Evolutionary conservation across 2,797 vertebrate genomes (phyloP), one percentile per base, ranked within the genome.

Genomic region (Protonibea diacanthus): DNA sequence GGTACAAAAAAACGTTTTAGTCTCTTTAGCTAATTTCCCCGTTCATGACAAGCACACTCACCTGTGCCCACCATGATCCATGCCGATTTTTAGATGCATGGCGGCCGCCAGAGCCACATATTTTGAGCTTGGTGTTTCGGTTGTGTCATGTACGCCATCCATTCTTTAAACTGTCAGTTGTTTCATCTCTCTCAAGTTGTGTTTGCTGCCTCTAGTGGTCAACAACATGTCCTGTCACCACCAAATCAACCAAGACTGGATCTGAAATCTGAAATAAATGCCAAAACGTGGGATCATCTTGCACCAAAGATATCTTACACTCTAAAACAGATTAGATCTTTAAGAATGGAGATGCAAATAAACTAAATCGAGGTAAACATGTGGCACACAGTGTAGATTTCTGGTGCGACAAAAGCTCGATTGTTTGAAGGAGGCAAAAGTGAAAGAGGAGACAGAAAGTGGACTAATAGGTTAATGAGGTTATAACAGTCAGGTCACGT

Each of bases 391-490:
- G 18, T 53, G 17, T 62, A 29, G 18, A 72, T 51, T 69, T 57
- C 44, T 55, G 21, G 17, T 68, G 25, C 51, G 71, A 80, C 69
- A 87, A 77, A 75, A 79, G 56, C 52, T 29, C 17, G 23, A 45
- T 29, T 70, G 69, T 83, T 70, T 45, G 17, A 70, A 52, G 12
- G 55, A 51, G 57, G 42, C 40, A 13, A 62, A 49, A 68, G 52
- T 67, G 76, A 88, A 74, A 83, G 44, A 79, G 57, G 73, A 84
- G 71, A 76, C 64, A 45, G 51, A 78, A 57, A 73, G 40, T 48
- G 42, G 56, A 78, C 66, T 51, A 64, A 79, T 58, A 71, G 74
- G 73, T 79, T 86, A 83, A 74, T 80, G 78, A 88, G 80, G 74
- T 78, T 45, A 56, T 48, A 65, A 73, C 71, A 76, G 65, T 10